These are phyloP conservation scores for Drosophila bocqueti DNA, from an alignment of 1,140 invertebrate genomes.

Conservation along the genomic window DNA sequence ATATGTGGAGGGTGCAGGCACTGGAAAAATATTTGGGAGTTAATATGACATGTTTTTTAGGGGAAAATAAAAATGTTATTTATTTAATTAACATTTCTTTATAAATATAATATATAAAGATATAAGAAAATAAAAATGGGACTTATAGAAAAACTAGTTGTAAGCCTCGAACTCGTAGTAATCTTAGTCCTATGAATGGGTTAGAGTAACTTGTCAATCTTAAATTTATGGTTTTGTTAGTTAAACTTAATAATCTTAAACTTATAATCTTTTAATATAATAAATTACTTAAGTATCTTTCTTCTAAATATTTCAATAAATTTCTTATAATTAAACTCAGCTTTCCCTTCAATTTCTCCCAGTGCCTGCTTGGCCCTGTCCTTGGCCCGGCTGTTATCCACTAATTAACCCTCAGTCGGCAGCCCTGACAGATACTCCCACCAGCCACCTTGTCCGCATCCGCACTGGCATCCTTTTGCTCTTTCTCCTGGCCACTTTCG, in stretches of 20 bases:
- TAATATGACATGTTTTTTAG: too few relatives aligned
- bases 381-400: constrained; percentile 68
- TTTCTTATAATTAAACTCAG: background rate
- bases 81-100: too few relatives aligned
- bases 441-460: background rate
- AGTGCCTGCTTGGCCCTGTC: constrained; percentile 44
- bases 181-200: too few relatives aligned
- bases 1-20: background rate
- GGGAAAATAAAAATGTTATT: background rate
- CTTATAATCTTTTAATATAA: background rate
- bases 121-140: too few relatives aligned
- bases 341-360: background rate
- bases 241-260: background rate
- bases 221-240: too few relatives aligned
- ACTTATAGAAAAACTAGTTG: too few relatives aligned
- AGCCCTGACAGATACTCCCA: constrained; percentile 53
- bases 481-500: constrained; percentile 19
- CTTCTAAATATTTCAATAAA: background rate
- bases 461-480: background rate
- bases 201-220: too few relatives aligned
- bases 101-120: too few relatives aligned
- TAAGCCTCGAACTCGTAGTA: too few relatives aligned
- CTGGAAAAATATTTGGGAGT: background rate
- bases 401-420: constrained; percentile 80
- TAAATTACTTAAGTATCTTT: too few relatives aligned